phyloP scores from a whole-genome alignment of 2,113 vertebrate genomes.

The Excalfactoria chinensis region DNA sequence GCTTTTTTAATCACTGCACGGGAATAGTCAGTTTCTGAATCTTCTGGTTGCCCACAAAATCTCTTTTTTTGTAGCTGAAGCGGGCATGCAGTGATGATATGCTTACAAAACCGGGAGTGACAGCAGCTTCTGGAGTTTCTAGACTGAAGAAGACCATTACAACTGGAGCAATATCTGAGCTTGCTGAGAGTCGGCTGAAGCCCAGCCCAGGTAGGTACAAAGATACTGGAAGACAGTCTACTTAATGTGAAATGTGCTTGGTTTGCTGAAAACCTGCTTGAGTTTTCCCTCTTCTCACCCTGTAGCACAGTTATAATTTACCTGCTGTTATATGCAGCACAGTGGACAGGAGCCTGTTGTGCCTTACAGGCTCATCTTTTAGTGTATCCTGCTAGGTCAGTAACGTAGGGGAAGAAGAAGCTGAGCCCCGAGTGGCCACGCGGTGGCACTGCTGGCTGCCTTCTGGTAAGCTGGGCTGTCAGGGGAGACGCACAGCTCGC shows the following conservation, averaged over 20 bases:
- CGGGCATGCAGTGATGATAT: constrained; percentile 94
- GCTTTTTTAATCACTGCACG: not conserved
- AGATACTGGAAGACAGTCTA: fast-evolving
- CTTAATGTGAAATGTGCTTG: not conserved
- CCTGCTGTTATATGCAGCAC: fast-evolving
- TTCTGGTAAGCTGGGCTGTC: not conserved
- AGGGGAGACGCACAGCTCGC: fast-evolving
- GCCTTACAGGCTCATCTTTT: too few relatives aligned
- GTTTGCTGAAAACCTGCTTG: fast-evolving
- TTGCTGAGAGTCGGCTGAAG: constrained; percentile 84
- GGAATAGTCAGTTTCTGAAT: not conserved
- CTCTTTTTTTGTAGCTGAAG: constrained; percentile 83
- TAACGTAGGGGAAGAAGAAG: not conserved
- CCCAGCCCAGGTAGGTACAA: constrained; percentile 79
- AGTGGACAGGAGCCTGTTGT: fast-evolving
- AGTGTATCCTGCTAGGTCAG: not conserved
- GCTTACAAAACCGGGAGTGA: constrained; percentile 84
- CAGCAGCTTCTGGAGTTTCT: constrained; percentile 68
- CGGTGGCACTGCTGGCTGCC: not conserved
- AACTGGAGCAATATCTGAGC: constrained; percentile 90
- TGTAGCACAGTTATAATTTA: not conserved
- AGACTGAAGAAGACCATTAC: constrained; percentile 92
- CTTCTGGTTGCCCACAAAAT: not conserved
- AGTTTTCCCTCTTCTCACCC: fast-evolving
- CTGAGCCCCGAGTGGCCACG: not conserved